Evolutionary conservation across 2,888 invertebrate species (phyloP).

Genomic region (Molorchus minor): DNA sequence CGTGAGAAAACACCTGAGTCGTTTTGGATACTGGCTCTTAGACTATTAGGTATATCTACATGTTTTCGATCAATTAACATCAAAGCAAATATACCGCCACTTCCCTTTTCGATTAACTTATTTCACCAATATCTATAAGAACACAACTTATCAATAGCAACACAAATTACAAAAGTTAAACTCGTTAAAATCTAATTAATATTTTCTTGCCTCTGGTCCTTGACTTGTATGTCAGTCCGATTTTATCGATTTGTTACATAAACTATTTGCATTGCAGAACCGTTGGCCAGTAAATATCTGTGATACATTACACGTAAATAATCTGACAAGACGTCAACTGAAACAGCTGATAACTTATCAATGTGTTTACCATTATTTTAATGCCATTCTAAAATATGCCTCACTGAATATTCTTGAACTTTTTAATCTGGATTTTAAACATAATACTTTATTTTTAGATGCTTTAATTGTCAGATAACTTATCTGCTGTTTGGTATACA

Average conservation of each 20-base stretch:
- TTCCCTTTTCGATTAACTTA: too few species aligned
- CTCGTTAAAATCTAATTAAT: too few species aligned
- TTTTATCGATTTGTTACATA: neutral
- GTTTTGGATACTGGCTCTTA: too few species aligned
- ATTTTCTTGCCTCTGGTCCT: neutral
- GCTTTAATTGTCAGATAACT: neutral
- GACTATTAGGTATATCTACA: too few species aligned
- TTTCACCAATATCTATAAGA: too few species aligned
- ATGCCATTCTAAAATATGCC: neutral
- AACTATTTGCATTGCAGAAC: neutral
- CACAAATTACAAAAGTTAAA: too few species aligned
- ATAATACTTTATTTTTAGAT: neutral
- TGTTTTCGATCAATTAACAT: too few species aligned
- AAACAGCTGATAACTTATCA: neutral
- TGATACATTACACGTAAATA: neutral
- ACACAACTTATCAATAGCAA: too few species aligned
- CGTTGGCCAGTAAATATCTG: neutral
- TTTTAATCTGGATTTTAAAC: neutral
- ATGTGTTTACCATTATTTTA: neutral
- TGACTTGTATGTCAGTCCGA: neutral
- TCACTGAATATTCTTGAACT: slow-evolving; percentile 3
- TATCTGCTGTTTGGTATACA: too few species aligned
- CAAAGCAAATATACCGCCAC: too few species aligned
- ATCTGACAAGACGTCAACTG: neutral
- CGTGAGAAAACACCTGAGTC: too few species aligned